phyloP scores from a whole-genome alignment of 2,888 invertebrate species.

The Noctua pronuba region DNA sequence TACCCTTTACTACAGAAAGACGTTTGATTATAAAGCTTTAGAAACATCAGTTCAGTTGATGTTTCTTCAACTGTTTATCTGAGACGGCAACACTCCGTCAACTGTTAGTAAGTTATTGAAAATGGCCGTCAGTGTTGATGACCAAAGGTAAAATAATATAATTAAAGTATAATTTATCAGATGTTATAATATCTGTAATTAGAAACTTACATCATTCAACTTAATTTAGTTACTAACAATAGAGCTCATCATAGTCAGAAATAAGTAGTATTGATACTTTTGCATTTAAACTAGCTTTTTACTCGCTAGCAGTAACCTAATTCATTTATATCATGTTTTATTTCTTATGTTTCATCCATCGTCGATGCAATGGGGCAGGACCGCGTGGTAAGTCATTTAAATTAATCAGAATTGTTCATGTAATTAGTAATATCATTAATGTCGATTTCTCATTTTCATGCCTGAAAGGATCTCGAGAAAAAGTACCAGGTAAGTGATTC shows the following conservation, averaged over 20 bases:
- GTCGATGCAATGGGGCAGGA: constrained; percentile 48
- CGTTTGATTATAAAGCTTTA: too few species aligned
- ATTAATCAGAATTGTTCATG: constrained; percentile 19
- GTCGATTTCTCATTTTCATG: constrained; percentile 72
- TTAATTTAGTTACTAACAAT: background rate
- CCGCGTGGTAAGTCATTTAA: constrained; percentile 59
- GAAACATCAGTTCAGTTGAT: too few species aligned
- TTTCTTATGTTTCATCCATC: constrained; percentile 62
- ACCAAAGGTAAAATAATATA: constrained; percentile 7
- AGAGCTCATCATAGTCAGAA: background rate
- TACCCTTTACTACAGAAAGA: too few species aligned
- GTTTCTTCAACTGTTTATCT: too few species aligned
- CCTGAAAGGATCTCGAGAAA: constrained; percentile 87
- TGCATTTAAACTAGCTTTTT: background rate
- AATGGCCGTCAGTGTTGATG: too few species aligned
- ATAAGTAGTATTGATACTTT: background rate
- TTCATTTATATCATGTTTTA: constrained; percentile 27
- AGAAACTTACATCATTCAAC: background rate
- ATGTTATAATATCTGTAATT: background rate
- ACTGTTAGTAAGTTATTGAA: too few species aligned
- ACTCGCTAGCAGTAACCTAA: constrained; percentile 3
- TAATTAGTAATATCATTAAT: constrained; percentile 53
- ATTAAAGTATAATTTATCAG: background rate
- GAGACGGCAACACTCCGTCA: too few species aligned
- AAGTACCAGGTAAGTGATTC: constrained; percentile 82